Percentiles rank a stretch among this genome's conserved stretches.
Conservation (phyloP, 1,140 invertebrate species). For the Drosophila santomea region DNA sequence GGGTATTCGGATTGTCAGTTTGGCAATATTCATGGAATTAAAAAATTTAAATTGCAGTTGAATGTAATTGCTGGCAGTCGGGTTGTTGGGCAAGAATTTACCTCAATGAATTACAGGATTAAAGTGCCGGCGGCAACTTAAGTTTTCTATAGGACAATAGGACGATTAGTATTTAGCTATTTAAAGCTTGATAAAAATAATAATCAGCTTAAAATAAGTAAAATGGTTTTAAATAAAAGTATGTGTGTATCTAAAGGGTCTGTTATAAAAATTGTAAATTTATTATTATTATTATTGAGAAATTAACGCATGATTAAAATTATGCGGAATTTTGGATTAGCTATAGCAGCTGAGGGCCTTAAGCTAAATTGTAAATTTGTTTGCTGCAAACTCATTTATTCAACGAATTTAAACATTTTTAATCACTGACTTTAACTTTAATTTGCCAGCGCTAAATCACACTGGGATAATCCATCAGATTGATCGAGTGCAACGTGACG, state of each 20-base stretch:
- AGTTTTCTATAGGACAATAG: too few species aligned
- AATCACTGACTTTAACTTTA: not conserved
- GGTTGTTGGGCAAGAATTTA: slow-evolving; percentile 6
- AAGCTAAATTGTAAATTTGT: not conserved
- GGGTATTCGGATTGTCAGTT: slow-evolving; percentile 8
- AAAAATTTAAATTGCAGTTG: slow-evolving; percentile 17
- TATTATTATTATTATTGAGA: too few species aligned
- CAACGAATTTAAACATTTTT: not conserved
- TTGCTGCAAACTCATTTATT: too few species aligned
- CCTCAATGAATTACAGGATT: not conserved
- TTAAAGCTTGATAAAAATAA: too few species aligned
- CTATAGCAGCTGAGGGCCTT: too few species aligned
- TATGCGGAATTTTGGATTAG: too few species aligned
- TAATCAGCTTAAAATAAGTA: too few species aligned
- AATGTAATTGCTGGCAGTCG: not conserved
- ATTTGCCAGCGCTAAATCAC: not conserved
- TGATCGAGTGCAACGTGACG: slow-evolving; percentile 38
- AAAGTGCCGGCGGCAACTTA: slow-evolving; percentile 15
- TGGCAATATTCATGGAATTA: slow-evolving; percentile 7
- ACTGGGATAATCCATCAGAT: slow-evolving; percentile 12
- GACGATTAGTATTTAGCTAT: too few species aligned
- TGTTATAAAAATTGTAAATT: too few species aligned
- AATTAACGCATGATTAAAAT: too few species aligned
- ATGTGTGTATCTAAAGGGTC: too few species aligned
- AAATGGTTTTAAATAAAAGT: too few species aligned